A percentile compares a stretch with the other conserved stretches of the same genome.
Conservation (phyloP, 2,888 invertebrate species). For the Apodemia duryi region DNA sequence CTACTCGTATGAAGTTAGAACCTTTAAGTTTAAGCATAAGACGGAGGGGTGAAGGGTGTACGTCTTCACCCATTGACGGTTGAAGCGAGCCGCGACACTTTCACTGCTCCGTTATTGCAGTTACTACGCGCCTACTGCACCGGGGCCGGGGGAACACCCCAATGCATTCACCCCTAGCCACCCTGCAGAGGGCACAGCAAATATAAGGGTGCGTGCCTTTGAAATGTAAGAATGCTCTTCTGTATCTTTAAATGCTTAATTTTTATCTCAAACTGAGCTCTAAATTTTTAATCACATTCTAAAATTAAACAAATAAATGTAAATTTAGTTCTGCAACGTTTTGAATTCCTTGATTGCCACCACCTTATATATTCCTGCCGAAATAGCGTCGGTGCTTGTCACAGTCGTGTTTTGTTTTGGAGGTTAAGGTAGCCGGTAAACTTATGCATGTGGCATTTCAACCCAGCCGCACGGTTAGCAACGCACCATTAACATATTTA, state of each 20-base stretch:
- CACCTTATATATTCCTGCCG: too few relatives aligned
- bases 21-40: conserved; percentile 67
- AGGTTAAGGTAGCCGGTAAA: too few relatives aligned
- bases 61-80: conserved; percentile 79
- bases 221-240: conserved; percentile 58
- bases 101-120: conserved; percentile 79
- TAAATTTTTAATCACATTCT: too few relatives aligned
- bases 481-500: too few relatives aligned
- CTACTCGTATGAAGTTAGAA: conserved; percentile 55
- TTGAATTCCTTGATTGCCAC: too few relatives aligned
- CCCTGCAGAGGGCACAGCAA: conserved; percentile 55
- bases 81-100: conserved; percentile 77
- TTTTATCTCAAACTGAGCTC: neutral
- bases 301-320: neutral
- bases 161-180: conserved; percentile 68
- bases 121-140: conserved; percentile 75
- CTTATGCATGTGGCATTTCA: too few relatives aligned
- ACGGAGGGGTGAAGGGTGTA: conserved; percentile 73
- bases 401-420: too few relatives aligned
- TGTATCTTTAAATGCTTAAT: conserved; percentile 31
- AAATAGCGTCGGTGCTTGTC: too few relatives aligned
- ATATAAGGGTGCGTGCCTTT: conserved; percentile 61
- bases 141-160: conserved; percentile 59
- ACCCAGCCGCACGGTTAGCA: too few relatives aligned
- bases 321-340: neutral